These are phyloP conservation scores for Sorex fumeus DNA, from an alignment of 2,113 vertebrate genomes.

Conservation along the genomic window DNA sequence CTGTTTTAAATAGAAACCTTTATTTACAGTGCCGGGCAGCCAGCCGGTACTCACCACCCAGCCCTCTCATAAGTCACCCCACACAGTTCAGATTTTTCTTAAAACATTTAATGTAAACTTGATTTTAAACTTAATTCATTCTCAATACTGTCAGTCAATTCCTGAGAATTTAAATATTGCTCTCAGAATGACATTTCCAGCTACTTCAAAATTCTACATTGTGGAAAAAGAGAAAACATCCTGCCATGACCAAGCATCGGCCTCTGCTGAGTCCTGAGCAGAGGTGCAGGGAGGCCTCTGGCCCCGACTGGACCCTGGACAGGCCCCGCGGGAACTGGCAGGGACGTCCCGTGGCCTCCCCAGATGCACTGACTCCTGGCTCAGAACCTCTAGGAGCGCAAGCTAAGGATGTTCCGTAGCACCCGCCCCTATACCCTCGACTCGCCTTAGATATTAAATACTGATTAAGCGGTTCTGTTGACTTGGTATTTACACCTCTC, in stretches of 20 bases:
- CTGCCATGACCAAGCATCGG: slow-evolving; percentile 53
- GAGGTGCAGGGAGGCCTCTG: background rate
- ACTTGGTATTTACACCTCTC: slow-evolving; percentile 59
- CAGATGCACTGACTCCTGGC: slow-evolving; percentile 9
- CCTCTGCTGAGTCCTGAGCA: slow-evolving; percentile 4
- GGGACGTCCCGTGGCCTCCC: background rate
- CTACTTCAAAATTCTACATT: slow-evolving; percentile 78
- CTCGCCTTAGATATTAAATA: slow-evolving; percentile 10
- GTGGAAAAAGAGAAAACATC: slow-evolving; percentile 17
- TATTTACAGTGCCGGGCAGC: slow-evolving; percentile 96
- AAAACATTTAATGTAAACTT: slow-evolving; percentile 88
- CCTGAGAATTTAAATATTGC: slow-evolving; percentile 90
- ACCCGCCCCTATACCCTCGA: background rate
- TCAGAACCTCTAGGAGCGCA: slow-evolving; percentile 39
- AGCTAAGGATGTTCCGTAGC: background rate
- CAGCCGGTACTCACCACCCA: slow-evolving; percentile 92
- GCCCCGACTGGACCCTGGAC: slow-evolving; percentile 62
- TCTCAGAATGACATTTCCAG: slow-evolving; percentile 87
- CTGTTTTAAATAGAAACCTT: slow-evolving; percentile 98
- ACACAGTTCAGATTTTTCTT: slow-evolving; percentile 76
- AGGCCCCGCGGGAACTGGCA: background rate
- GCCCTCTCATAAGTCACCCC: slow-evolving; percentile 85
- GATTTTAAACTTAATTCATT: slow-evolving; percentile 84
- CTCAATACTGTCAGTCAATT: slow-evolving; percentile 87
- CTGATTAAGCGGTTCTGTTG: slow-evolving; percentile 24